A percentile compares a stretch with the other conserved stretches of the same genome.
phyloP scores from a whole-genome alignment of 2,797 vertebrate species.

The Cossypha niveicapilla region DNA sequence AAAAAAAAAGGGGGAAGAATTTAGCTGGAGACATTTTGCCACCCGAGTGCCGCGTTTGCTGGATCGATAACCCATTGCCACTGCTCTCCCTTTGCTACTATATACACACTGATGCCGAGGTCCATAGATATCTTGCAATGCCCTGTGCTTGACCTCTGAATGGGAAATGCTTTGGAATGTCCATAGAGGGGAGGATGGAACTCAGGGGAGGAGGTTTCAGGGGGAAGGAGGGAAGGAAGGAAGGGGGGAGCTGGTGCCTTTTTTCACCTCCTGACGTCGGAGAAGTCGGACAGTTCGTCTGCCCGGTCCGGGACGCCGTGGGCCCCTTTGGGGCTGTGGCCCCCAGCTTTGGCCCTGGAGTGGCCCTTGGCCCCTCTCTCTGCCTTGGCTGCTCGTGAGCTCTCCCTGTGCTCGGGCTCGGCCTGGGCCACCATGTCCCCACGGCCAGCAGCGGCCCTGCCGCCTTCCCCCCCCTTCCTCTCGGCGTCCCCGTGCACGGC shows the following conservation, averaged over 20 bases:
- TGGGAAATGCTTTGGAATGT: slow-evolving; percentile 96
- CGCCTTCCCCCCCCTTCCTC: slow-evolving; percentile 55
- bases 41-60: background rate
- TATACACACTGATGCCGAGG: slow-evolving; percentile 66
- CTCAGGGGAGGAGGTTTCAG: slow-evolving; percentile 58
- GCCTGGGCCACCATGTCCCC: slow-evolving; percentile 66
- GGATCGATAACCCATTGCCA: slow-evolving; percentile 49
- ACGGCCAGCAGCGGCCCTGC: slow-evolving; percentile 44
- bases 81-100: slow-evolving; percentile 67
- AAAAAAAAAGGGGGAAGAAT: slow-evolving; percentile 9
- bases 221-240: background rate
- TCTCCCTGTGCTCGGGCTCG: slow-evolving; percentile 75
- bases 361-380: slow-evolving; percentile 83
- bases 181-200: slow-evolving; percentile 81
- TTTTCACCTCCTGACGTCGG: slow-evolving; percentile 94
- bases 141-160: slow-evolving; percentile 87
- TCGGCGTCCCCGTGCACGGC: slow-evolving; percentile 61
- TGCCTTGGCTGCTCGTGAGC: slow-evolving; percentile 76
- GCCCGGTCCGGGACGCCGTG: slow-evolving; percentile 78
- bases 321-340: slow-evolving; percentile 78
- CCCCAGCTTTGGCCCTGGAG: slow-evolving; percentile 72
- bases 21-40: background rate
- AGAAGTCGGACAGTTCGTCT: slow-evolving; percentile 85
- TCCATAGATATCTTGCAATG: slow-evolving; percentile 80
- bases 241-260: background rate